Evolutionary conservation across 2,113 vertebrate species (phyloP).

Genomic region (Labeo catla): DNA sequence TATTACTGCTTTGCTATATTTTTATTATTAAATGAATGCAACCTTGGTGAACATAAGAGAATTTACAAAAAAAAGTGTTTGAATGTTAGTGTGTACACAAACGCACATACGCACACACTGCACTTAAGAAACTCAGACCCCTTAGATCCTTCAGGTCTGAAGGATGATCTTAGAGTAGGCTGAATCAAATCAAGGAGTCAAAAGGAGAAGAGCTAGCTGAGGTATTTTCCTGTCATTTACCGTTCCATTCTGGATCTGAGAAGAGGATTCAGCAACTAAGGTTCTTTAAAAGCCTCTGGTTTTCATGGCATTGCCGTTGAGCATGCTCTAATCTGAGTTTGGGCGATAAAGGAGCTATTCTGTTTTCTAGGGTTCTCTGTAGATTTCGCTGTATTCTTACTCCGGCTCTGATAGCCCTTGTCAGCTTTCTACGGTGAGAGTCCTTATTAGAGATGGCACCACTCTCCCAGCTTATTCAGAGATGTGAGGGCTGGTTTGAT

Average conservation of each 20-base stretch:
- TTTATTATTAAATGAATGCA: not conserved
- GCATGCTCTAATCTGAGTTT: conserved; percentile 69
- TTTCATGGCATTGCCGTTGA: conserved; percentile 43
- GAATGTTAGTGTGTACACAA: not conserved
- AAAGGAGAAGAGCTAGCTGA: not conserved
- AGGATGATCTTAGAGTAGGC: not conserved
- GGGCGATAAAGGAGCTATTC: conserved; percentile 47
- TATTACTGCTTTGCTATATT: not conserved
- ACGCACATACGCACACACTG: not conserved
- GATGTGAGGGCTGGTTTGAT: conserved; percentile 60
- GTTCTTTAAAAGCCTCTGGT: conserved; percentile 24
- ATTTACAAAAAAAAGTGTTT: not conserved
- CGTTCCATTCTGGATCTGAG: not conserved
- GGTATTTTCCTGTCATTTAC: conserved; percentile 5
- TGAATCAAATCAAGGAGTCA: not conserved
- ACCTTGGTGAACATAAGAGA: not conserved
- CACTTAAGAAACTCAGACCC: not conserved
- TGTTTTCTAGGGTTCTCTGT: conserved; percentile 36
- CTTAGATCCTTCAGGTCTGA: not conserved
- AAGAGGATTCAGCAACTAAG: not conserved
- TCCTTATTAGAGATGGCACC: conserved; percentile 72
- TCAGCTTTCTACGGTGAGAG: conserved; percentile 62
- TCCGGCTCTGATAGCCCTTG: conserved; percentile 60
- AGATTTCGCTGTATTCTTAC: conserved; percentile 50
- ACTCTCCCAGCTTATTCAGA: conserved; percentile 63